Percentiles rank a stretch among this genome's conserved stretches.
These are phyloP conservation scores for Tenualosa ilisha DNA, from an alignment of 2,797 vertebrate genomes.

Conservation along the genomic window DNA sequence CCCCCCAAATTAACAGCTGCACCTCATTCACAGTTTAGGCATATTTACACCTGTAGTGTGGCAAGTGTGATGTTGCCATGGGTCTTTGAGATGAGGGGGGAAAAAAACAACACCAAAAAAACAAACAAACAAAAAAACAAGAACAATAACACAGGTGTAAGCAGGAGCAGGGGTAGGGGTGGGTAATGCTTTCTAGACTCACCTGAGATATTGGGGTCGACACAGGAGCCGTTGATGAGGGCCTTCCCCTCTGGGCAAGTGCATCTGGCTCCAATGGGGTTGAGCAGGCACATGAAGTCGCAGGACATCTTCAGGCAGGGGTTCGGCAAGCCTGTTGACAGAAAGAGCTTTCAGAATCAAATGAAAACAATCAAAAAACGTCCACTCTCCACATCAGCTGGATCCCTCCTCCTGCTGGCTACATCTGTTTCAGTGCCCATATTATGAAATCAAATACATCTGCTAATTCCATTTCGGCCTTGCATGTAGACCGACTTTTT, in stretches of 20 bases:
- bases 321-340: conserved; percentile 71
- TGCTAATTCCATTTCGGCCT: not conserved
- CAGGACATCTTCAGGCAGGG: conserved; percentile 88
- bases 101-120: not conserved
- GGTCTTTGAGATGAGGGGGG: not conserved
- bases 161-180: not conserved
- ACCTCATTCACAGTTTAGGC: not conserved
- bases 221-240: conserved; percentile 89
- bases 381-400: too few species aligned
- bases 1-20: not conserved
- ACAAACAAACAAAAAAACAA: not conserved
- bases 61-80: not conserved
- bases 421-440: too few species aligned
- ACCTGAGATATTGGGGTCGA: conserved; percentile 86
- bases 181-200: conserved; percentile 28
- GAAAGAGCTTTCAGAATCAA: too few species aligned
- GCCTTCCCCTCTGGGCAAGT: conserved; percentile 93
- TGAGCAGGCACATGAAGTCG: conserved; percentile 96
- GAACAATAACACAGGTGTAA: not conserved
- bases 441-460: too few species aligned
- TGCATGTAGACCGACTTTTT: not conserved
- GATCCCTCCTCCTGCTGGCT: not conserved
- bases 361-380: too few species aligned
- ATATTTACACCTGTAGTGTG: not conserved
- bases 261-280: conserved; percentile 90